phyloP scores from a whole-genome alignment of 2,888 invertebrate species.

The Harpagoxenus sublaevis region DNA sequence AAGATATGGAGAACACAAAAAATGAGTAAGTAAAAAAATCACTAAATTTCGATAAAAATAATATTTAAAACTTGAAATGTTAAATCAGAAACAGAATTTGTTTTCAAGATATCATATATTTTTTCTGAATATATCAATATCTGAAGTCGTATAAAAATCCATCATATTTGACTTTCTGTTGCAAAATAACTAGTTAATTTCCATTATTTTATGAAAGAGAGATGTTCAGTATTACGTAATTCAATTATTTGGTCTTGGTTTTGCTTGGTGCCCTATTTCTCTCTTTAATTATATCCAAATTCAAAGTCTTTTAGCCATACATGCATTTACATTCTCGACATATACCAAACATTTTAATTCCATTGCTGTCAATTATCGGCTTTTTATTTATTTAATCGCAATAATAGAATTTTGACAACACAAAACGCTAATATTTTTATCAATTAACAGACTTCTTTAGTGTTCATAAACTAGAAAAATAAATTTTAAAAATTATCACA shows the following conservation, averaged over 20 bases:
- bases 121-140: background rate
- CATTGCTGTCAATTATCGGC: background rate
- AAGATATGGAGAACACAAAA: background rate
- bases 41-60: background rate
- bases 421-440: background rate
- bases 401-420: background rate
- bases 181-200: background rate
- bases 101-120: background rate
- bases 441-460: background rate
- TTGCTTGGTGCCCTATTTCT: background rate
- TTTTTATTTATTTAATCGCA: background rate
- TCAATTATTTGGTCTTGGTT: background rate
- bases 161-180: background rate
- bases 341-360: slow-evolving; percentile 1
- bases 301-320: background rate
- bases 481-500: background rate
- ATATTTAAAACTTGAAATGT: background rate
- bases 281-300: background rate
- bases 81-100: background rate
- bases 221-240: background rate
- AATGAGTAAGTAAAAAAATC: background rate
- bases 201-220: background rate
- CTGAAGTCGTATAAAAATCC: background rate
- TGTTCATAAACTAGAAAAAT: background rate
- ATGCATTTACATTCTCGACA: background rate